These are phyloP conservation scores for Carassius auratus DNA, from an alignment of 2,113 vertebrate species.

Conservation along the genomic window DNA sequence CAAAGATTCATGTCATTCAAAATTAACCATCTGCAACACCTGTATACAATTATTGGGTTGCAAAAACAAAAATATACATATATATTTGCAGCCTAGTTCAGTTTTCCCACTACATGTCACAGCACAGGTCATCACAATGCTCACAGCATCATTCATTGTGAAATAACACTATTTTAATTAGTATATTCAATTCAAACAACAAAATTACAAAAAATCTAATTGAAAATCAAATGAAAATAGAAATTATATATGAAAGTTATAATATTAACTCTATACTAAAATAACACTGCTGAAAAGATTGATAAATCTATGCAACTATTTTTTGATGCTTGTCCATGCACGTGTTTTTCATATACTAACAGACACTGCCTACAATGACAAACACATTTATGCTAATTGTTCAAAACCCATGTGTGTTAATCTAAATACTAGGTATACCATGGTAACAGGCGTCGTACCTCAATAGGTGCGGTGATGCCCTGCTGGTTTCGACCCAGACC, in stretches of 20 bases:
- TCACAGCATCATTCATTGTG: background rate
- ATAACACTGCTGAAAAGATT: too few species aligned
- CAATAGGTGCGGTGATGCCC: constrained; percentile 95
- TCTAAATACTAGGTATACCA: background rate
- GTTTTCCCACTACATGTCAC: background rate
- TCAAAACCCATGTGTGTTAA: background rate
- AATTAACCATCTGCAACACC: background rate
- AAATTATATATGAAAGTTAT: background rate
- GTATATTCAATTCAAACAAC: too few species aligned
- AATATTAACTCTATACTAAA: background rate
- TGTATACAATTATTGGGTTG: background rate
- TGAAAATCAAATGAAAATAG: background rate
- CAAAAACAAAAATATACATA: background rate
- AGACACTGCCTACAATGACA: background rate
- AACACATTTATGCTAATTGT: background rate
- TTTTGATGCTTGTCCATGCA: background rate
- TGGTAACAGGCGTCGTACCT: constrained; percentile 76
- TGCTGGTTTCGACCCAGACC: constrained; percentile 96
- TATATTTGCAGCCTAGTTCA: background rate
- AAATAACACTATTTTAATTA: background rate
- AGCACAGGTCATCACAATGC: background rate
- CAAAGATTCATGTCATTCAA: background rate
- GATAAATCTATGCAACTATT: too few species aligned
- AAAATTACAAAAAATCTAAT: too few species aligned
- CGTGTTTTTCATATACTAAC: background rate